Base-by-base conservation (phyloP, 2,888 invertebrate genomes). In the Andrena hattorfiana region DNA sequence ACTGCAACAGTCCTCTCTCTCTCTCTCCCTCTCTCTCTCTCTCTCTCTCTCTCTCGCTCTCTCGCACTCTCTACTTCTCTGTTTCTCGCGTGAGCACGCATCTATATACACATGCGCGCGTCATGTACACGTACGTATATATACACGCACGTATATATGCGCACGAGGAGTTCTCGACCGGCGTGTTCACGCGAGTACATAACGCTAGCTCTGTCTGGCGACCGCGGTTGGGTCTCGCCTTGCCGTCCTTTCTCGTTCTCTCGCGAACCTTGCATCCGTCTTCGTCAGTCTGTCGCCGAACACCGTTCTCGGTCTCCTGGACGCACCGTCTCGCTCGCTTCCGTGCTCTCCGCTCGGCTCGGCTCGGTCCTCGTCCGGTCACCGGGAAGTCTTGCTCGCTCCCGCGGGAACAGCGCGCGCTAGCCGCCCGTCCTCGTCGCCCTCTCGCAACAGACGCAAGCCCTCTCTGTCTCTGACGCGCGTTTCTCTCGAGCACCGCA, bases 401-500 rank as follows among this genome's bases (percentile, higher is more conserved):
- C 86, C 86, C 83, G 70, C 77, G 71, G 77, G 77, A 72, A 83
- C 76, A 69, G 51, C 75, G 74, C 59, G 76, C 68, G 32, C 51
- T n/a, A 54, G 20, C 2, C 54, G 2, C 8, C 54, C 54, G 20
- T 23, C 23, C 54, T 54, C 13, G 42, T 42, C 42, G 42, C 42
- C 16, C 42, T 42, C 16, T 4, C 42, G 16, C 42, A 42, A 42
- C 42, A 42, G 42, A 42, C 42, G 42, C 42, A 42, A 42, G 42
- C 42, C 16, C 42, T 42, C 42, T 81, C 71, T 71, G 42, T 82
- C 84, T 78, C 79, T 75, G 80, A 88, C 82, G 77, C 78, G 28
- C 87, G 81, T 87, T 89, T 87, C 87, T 80, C 89, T 86, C 85
- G 85, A 85, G 87, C 87, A 85, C 90, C 89, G 90, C 91, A 92